A percentile compares a stretch with the other conserved stretches of the same genome.
These are phyloP conservation scores for Bombus superbus DNA, from an alignment of 1,140 invertebrate species.

Conservation along the genomic window DNA sequence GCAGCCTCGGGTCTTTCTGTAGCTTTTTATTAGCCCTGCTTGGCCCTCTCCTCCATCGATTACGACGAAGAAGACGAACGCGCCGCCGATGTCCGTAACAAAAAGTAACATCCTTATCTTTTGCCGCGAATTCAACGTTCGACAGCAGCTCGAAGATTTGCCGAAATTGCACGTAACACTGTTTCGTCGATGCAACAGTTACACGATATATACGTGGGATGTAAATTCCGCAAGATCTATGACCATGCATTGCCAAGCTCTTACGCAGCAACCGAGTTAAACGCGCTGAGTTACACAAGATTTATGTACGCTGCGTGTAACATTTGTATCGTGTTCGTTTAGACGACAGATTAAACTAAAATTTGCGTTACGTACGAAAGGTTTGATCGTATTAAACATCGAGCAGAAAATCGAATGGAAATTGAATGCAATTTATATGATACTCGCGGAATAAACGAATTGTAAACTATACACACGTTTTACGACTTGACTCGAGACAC, in stretches of 20 bases:
- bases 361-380: background rate
- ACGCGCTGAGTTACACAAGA: background rate
- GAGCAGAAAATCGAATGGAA: too few species aligned
- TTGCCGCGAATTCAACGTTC: background rate
- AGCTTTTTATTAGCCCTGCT: constrained; percentile 68
- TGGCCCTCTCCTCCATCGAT: constrained; percentile 30
- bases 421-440: too few species aligned
- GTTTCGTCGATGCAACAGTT: background rate
- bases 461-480: too few species aligned
- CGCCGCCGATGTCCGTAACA: constrained; percentile 22
- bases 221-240: background rate
- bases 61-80: constrained; percentile 38
- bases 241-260: background rate
- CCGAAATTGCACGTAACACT: too few species aligned
- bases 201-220: background rate
- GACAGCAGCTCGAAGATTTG: background rate
- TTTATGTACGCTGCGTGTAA: background rate
- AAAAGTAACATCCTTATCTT: constrained; percentile 65
- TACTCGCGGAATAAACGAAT: too few species aligned
- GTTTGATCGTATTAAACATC: too few species aligned
- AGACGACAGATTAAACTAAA: background rate
- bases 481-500: too few species aligned
- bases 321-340: background rate
- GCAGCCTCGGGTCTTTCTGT: constrained; percentile 69
- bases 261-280: background rate